Conservation (phyloP, 2,797 vertebrate genomes). For the Esox masquinongy region DNA sequence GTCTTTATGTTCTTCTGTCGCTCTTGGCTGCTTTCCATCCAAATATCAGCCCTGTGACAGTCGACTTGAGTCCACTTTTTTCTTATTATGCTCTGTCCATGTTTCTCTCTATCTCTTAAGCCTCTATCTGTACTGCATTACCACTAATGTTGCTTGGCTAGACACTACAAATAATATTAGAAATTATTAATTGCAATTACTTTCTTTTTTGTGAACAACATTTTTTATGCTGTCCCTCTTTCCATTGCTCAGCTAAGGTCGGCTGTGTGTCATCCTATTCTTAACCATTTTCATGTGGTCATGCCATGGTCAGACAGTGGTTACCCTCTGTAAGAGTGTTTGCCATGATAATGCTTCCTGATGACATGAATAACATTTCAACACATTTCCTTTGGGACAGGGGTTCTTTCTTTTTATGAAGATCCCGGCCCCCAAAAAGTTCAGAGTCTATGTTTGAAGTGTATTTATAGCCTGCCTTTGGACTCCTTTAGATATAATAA, state of each 20-base stretch:
- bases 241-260: no score
- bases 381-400: background rate
- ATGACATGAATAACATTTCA: background rate
- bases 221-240: no score
- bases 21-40: background rate
- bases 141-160: no score
- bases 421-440: background rate
- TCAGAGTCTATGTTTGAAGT: constrained; percentile 26
- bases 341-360: background rate
- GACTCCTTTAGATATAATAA: constrained; percentile 42
- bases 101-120: background rate
- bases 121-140: no score
- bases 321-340: background rate
- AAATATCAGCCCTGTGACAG: background rate
- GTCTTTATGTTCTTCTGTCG: no score
- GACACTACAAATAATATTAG: no score
- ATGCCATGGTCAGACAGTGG: no score
- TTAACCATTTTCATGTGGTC: no score
- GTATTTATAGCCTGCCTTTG: constrained; percentile 53
- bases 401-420: background rate
- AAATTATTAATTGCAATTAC: no score
- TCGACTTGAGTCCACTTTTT: background rate
- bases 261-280: background rate
- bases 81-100: background rate
- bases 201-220: no score